phyloP scores from a whole-genome alignment of 2,888 invertebrate species.

The Amphipoea oculea region DNA sequence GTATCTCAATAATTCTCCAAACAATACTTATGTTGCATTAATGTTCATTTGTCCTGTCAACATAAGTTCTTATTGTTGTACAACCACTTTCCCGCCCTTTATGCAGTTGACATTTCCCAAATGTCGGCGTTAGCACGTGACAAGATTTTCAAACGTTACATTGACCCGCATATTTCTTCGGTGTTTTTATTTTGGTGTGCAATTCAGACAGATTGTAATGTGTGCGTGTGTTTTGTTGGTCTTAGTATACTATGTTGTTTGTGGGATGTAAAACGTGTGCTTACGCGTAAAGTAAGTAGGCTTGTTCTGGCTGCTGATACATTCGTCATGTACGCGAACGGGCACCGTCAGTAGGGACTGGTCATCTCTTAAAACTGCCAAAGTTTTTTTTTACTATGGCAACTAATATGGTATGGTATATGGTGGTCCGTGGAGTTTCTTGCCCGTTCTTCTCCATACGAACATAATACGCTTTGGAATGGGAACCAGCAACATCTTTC shows the following conservation, averaged over 20 bases:
- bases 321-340: no score
- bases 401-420: no score
- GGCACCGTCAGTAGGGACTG: no score
- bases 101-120: constrained; percentile 73
- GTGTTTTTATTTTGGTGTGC: constrained; percentile 50
- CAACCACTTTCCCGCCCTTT: constrained; percentile 52
- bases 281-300: no score
- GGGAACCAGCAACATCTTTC: no score
- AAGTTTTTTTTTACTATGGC: no score
- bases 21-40: constrained; percentile 20
- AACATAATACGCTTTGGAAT: no score
- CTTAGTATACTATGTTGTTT: background rate
- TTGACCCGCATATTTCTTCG: constrained; percentile 50
- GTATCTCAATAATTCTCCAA: background rate
- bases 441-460: no score
- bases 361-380: no score
- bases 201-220: constrained; percentile 20
- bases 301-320: no score
- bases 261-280: background rate
- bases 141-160: constrained; percentile 60
- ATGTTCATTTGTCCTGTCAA: constrained; percentile 13
- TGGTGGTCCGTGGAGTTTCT: no score
- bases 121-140: constrained; percentile 70
- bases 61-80: constrained; percentile 39
- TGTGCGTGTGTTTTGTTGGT: background rate